These are phyloP conservation scores for Manacus vitellinus DNA, from an alignment of 2,113 vertebrate genomes.

Conservation along the genomic window DNA sequence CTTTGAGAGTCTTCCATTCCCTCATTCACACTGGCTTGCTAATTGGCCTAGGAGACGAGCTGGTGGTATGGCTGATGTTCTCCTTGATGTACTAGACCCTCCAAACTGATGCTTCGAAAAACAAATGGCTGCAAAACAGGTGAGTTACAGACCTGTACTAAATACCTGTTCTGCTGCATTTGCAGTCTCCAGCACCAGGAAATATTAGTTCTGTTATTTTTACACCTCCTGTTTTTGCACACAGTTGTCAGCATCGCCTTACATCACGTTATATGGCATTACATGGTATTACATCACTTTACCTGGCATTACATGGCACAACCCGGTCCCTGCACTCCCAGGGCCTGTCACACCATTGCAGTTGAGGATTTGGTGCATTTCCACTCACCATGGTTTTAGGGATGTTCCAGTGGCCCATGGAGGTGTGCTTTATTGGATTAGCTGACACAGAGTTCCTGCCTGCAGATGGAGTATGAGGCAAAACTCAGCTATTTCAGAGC, in stretches of 20 bases:
- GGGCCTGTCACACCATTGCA: background rate
- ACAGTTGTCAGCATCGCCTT: background rate
- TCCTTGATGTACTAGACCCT: background rate
- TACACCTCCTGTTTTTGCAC: background rate
- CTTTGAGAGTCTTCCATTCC: background rate
- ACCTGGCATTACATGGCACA: background rate
- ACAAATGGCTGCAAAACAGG: background rate
- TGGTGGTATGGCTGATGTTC: background rate
- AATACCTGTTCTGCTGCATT: background rate
- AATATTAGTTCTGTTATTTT: background rate
- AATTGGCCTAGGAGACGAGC: background rate
- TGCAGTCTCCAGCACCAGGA: background rate
- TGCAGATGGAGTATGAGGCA: background rate
- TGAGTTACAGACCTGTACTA: background rate
- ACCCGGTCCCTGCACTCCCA: fast-evolving
- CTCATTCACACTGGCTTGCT: background rate
- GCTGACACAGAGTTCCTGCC: background rate
- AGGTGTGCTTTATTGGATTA: background rate
- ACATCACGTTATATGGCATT: background rate
- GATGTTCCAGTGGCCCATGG: background rate
- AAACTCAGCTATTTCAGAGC: background rate
- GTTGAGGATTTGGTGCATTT: background rate
- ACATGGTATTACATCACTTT: fast-evolving
- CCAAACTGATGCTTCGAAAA: background rate
- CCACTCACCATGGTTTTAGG: background rate